Base-by-base conservation (phyloP, 2,797 vertebrate species). In the Lophura swinhoii region DNA sequence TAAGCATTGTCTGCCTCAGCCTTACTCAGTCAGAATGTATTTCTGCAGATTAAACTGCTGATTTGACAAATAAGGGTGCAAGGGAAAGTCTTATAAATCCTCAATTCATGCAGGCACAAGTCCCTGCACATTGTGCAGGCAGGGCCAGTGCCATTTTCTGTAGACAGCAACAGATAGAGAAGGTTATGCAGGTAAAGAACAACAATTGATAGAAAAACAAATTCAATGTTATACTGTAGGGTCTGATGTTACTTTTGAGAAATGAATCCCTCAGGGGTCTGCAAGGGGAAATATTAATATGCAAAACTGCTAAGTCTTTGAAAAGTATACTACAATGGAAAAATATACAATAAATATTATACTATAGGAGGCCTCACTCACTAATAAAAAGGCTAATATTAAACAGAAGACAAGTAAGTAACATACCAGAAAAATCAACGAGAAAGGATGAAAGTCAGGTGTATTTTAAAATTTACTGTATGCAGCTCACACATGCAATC, bases 21-120 rank as follows among this genome's bases (percentile, higher is more conserved):
- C 97, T 97, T 97, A 93, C 94, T 97, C 96, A 96, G 97, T 97
- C 97, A 97, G 90, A 97, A 98, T 97, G 77, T 93, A 96, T 98
- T 97, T 97, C 97, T 96, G 93, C 88, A 97, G 96, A 97, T 97
- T 95, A 97, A 94, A 87, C 91, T 97, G 90, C 96, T 97, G 97
- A 97, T 97, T 97, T 94, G 97, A 98, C 97, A 97, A 90, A 94
- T 92, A 96, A 97, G 96, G 46, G 55, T 41, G 1, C 66, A 93
- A 84, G 88, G 84, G 93, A 97, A 95, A 97, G 87, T 93, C 81
- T 96, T 94, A 95, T 4, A 93, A 93, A 94, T 79, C 91, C 91
- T 90, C 41, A 78, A 26, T 68, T 96, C 97, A 97, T 89, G 70
- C 74, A 97, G 97, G 96, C 97, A 96, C 72, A 75, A 96, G 53